Conservation (phyloP, 1,140 invertebrate species). For the Drosophila virilis region DNA sequence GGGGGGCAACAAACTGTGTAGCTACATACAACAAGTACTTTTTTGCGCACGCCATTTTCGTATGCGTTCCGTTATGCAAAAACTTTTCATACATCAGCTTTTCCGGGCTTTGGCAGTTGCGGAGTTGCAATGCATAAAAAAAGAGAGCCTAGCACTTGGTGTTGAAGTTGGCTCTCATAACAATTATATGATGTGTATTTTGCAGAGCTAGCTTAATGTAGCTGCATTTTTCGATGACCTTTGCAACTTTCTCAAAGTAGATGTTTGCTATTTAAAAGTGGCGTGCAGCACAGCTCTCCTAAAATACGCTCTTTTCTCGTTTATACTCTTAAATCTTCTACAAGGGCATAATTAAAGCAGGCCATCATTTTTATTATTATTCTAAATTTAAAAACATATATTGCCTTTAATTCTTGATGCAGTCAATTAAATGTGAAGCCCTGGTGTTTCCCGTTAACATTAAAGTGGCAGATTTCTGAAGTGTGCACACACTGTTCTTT, state of each 20-base stretch:
- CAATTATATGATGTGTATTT: slow-evolving; percentile 62
- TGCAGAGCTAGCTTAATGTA: slow-evolving; percentile 42
- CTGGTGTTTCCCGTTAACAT: too few relatives aligned
- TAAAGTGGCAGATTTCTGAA: neutral
- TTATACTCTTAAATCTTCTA: too few relatives aligned
- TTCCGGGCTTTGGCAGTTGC: slow-evolving; percentile 26
- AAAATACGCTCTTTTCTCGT: too few relatives aligned
- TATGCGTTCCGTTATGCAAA: slow-evolving; percentile 28
- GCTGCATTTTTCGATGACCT: slow-evolving; percentile 15
- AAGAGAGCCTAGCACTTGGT: slow-evolving; percentile 2
- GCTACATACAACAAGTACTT: slow-evolving; percentile 36
- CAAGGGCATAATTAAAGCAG: too few relatives aligned
- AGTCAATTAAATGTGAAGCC: neutral
- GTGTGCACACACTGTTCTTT: neutral
- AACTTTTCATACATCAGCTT: slow-evolving; percentile 29
- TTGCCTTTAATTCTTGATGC: neutral
- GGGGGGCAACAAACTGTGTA: slow-evolving; percentile 31
- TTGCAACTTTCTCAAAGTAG: slow-evolving; percentile 7
- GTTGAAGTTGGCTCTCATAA: slow-evolving; percentile 33
- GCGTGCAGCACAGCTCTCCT: neutral
- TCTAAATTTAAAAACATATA: neutral
- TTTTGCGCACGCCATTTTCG: slow-evolving; percentile 12
- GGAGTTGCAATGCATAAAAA: slow-evolving; percentile 3
- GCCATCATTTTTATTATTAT: too few relatives aligned
- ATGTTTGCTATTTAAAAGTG: slow-evolving; percentile 1